A percentile compares a stretch with the other conserved stretches of the same genome.
Conservation (phyloP, 2,113 vertebrate genomes). For the Sclerurus mexicanus region DNA sequence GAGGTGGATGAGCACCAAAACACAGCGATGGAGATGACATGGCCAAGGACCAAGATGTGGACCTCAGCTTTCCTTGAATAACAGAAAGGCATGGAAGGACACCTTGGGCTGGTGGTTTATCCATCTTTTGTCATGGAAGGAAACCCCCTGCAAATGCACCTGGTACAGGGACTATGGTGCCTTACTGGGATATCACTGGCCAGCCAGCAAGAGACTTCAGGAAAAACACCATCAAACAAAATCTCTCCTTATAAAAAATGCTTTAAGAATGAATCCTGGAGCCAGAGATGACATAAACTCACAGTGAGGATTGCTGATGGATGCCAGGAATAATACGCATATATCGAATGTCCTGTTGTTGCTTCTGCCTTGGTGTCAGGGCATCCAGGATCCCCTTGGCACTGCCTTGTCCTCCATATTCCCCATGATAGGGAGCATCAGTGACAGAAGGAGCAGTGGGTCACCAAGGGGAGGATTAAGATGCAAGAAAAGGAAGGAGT, state of each 20-base stretch:
- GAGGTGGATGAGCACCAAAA: background rate
- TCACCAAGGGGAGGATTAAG: background rate
- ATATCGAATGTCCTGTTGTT: too few species aligned
- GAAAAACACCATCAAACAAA: background rate
- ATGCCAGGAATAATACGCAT: background rate
- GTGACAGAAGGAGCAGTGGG: background rate
- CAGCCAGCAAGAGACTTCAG: background rate
- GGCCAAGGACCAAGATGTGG: too few species aligned
- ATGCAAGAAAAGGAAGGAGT: background rate
- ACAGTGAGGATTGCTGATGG: background rate
- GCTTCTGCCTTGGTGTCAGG: background rate
- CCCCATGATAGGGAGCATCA: background rate
- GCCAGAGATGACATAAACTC: background rate
- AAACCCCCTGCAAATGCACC: background rate
- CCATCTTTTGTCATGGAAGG: background rate
- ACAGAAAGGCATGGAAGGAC: fast-evolving
- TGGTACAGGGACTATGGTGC: fast-evolving
- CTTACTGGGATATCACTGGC: background rate
- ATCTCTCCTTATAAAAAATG: background rate
- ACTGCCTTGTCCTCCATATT: background rate
- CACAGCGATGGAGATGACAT: background rate
- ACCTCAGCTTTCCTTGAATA: background rate
- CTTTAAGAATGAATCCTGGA: background rate
- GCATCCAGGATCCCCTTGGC: background rate
- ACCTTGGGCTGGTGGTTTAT: background rate